Percentiles rank a stretch among this genome's conserved stretches.
These are phyloP conservation scores for Tokudaia muenninki DNA, from an alignment of 2,797 vertebrate genomes.

Conservation along the genomic window DNA sequence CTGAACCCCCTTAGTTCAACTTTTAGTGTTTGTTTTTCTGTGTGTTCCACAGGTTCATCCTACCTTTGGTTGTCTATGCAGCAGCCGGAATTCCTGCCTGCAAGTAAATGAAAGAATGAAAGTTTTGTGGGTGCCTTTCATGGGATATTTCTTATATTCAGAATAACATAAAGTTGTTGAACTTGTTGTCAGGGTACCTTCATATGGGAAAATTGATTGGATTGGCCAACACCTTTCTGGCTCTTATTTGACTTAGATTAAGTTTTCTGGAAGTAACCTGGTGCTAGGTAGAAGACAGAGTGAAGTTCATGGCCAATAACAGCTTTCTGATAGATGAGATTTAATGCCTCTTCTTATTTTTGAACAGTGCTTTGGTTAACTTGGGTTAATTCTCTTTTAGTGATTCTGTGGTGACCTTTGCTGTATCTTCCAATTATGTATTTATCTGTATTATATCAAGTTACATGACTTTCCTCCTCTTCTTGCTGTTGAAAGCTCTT, in stretches of 20 bases:
- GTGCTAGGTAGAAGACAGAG: neutral
- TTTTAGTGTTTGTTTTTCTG: neutral
- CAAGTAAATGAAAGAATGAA: neutral
- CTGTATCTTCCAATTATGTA: neutral
- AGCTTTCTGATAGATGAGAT: neutral
- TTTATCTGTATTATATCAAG: neutral
- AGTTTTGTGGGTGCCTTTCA: neutral
- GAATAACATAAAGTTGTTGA: neutral
- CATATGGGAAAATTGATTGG: neutral
- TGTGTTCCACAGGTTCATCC: neutral
- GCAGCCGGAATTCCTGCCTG: neutral
- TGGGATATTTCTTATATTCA: neutral
- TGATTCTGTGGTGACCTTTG: neutral
- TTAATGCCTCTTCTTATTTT: neutral
- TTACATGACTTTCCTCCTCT: conserved; percentile 56
- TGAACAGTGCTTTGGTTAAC: neutral
- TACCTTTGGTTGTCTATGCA: neutral
- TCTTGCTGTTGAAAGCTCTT: conserved; percentile 48
- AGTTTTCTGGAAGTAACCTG: neutral
- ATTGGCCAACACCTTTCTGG: neutral
- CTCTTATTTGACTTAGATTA: neutral
- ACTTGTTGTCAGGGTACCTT: no score
- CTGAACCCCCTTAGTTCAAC: neutral
- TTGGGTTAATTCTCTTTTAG: neutral
- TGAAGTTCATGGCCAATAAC: neutral